Conservation (phyloP, 2,113 vertebrate genomes). For the Perognathus longimembris region DNA sequence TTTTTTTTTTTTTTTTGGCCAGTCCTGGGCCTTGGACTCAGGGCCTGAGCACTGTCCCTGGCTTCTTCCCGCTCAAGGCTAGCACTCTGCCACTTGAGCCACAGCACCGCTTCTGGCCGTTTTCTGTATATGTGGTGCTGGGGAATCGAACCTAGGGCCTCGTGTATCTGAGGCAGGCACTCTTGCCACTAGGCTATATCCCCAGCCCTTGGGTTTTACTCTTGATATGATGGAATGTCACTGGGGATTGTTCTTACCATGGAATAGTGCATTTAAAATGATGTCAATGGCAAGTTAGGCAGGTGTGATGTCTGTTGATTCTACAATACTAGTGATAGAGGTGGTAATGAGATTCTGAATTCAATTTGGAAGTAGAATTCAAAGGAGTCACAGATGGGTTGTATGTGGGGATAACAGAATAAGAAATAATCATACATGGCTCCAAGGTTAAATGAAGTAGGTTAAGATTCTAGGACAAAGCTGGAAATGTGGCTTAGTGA, state of each 20-base stretch:
- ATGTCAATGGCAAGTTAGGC: neutral
- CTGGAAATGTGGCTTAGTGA: no score
- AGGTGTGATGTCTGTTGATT: neutral
- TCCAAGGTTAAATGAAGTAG: neutral
- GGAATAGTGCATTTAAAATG: neutral
- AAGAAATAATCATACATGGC: neutral
- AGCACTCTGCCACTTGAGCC: no score
- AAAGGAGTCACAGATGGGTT: neutral
- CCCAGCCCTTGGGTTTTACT: conserved; percentile 22
- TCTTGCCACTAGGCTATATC: no score
- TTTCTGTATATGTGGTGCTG: no score
- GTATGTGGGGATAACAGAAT: neutral
- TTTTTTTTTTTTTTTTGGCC: no score
- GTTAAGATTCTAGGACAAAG: no score
- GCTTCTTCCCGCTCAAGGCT: no score
- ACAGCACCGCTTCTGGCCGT: no score
- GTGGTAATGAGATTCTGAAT: neutral
- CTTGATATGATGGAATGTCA: neutral
- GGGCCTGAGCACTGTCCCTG: no score
- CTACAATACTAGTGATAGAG: neutral
- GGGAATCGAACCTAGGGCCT: no score
- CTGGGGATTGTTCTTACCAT: neutral
- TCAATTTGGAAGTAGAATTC: neutral
- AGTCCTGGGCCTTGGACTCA: no score
- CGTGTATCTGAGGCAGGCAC: no score